A percentile compares a stretch with the other conserved stretches of the same genome.
Evolutionary conservation across 2,113 vertebrate genomes (phyloP).

Genomic region (Oreocharis arfaki): DNA sequence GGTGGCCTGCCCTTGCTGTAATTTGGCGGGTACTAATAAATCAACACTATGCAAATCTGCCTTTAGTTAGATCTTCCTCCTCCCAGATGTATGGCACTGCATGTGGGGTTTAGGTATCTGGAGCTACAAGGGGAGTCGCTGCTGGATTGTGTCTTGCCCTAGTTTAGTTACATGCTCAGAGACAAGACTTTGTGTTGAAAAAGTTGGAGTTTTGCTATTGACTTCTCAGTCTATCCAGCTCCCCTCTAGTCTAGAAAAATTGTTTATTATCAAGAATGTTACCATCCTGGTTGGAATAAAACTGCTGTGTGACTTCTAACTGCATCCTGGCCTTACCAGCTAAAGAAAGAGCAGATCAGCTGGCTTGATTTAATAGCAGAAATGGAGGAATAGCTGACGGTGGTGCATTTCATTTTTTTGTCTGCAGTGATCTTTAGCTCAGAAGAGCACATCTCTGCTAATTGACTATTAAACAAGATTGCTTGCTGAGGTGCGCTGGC

Average conservation of each 20-base stretch:
- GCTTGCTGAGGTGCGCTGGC: neutral
- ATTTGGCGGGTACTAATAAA: neutral
- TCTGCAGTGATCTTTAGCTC: neutral
- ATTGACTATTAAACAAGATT: constrained; percentile 17
- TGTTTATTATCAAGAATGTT: neutral
- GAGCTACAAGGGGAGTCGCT: neutral
- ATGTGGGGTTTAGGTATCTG: neutral
- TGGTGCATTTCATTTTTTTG: neutral
- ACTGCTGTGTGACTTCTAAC: neutral
- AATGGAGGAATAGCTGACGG: neutral
- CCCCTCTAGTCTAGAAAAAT: neutral
- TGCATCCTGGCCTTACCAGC: neutral
- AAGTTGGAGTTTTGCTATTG: neutral
- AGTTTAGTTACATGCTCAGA: neutral
- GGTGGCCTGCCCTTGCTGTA: neutral
- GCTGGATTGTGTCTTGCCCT: neutral
- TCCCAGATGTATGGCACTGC: neutral
- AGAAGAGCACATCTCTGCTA: constrained; percentile 3
- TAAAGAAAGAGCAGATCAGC: neutral
- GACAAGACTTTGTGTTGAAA: neutral
- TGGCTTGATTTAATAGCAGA: neutral
- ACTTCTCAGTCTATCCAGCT: neutral
- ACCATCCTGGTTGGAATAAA: neutral
- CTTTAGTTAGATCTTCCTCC: neutral
- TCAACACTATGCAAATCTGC: neutral